Evolutionary conservation across 2,888 invertebrate species (phyloP), one percentile per base, ranked within the genome.

Genomic region (Papilio demoleus): DNA sequence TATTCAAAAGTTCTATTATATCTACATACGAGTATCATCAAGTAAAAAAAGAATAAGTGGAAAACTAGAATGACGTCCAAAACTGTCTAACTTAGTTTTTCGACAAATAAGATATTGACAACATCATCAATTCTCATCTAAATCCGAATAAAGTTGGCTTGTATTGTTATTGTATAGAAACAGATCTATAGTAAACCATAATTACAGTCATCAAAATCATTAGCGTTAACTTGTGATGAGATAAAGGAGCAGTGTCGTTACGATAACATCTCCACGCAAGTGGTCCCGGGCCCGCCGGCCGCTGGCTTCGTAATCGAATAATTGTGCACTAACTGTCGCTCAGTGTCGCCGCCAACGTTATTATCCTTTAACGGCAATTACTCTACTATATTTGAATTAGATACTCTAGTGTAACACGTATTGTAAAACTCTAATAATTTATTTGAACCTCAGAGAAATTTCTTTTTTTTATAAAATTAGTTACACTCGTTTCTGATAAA

Each of bases 301-400:
- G 27, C 31, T 59, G 34, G 36, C 65, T 34, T 19, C 14, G 45
- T 65, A 65, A 65, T 65, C 45, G 58, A 58, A 58, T 65, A 45
- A 65, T 58, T 65, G 34, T 59, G 11, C 22, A 24, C 36, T 24
- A 65, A 65, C 42, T 42, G 42, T 58, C 58, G 60, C 38, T 60
- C 56, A 31, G n/a, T 65, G 65, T 40, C 65, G 56, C 56, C 65
- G 14, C 14, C 38, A 56, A 65, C 19, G 56, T 56, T 36, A 64
- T 65, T 65, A 65, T 65, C 40, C 53, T 65, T 56, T 53, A 56
- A 56, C 17, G n/a, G 40, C 56, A 34, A 63, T 36, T 64, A 38
- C 38, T 50, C 27, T 42, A 24, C 24, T 27, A 31, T 56, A 56
- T 65, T 6, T 17, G 17, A 31, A n/a, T 17, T 31, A 9, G 27